A percentile compares a stretch with the other conserved stretches of the same genome.
Conservation (phyloP, 2,888 invertebrate genomes). For the Mimumesa dahlbomi region DNA sequence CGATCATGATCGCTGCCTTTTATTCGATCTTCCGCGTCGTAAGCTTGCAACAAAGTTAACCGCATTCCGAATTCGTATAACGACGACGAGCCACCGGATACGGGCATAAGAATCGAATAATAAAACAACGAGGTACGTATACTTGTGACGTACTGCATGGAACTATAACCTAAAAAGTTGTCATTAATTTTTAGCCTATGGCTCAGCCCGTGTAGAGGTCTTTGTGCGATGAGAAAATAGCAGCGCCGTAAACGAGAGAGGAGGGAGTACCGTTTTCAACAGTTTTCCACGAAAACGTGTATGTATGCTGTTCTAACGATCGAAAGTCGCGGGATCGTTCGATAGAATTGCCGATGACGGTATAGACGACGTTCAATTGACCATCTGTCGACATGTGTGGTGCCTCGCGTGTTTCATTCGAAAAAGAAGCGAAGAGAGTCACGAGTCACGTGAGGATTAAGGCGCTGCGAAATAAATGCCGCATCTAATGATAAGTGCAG, state of each 20-base stretch:
- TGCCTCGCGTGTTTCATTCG: constrained; percentile 65
- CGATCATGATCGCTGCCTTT: constrained; percentile 31
- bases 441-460: constrained; percentile 25
- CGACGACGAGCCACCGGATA: too few species aligned
- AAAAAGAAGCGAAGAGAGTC: constrained; percentile 30
- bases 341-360: constrained; percentile 34
- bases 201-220: too few species aligned
- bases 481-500: constrained; percentile 5
- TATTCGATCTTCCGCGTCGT: constrained; percentile 11
- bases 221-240: too few species aligned
- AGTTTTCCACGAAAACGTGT: background rate
- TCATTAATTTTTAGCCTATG: too few species aligned
- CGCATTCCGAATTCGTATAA: background rate
- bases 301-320: background rate
- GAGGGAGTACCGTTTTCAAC: background rate
- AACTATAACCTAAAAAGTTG: too few species aligned
- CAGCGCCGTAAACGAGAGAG: background rate
- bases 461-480: constrained; percentile 9
- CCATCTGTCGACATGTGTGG: constrained; percentile 72
- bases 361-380: constrained; percentile 61
- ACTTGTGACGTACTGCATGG: too few species aligned
- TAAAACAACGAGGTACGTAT: too few species aligned
- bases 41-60: background rate
- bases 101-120: too few species aligned
- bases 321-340: background rate